A percentile compares a stretch with the other conserved stretches of the same genome.
These are phyloP conservation scores for Bradypus variegatus DNA, from an alignment of 2,797 vertebrate genomes.

Conservation along the genomic window DNA sequence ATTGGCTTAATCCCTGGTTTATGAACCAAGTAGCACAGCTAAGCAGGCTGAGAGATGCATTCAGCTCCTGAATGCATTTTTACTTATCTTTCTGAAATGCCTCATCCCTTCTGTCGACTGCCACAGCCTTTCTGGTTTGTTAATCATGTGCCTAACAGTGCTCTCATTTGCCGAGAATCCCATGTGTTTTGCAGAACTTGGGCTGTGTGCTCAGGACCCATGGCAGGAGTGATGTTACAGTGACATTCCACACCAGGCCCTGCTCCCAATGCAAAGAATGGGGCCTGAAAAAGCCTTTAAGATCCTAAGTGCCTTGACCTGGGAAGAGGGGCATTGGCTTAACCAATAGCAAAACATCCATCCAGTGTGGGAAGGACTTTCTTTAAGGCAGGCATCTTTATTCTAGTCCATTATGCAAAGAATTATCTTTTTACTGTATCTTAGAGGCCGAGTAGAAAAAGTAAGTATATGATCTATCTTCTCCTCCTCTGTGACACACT, in stretches of 20 bases:
- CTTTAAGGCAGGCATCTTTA: not conserved
- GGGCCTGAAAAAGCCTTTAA: not conserved
- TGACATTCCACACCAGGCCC: not conserved
- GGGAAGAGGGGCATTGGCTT: not conserved
- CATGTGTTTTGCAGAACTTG: not conserved
- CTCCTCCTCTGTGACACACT: not conserved
- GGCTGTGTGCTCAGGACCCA: not conserved
- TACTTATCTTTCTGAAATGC: conserved; percentile 60
- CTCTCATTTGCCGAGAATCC: not conserved
- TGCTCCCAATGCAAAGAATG: not conserved
- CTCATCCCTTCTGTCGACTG: conserved; percentile 16
- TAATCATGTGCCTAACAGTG: not conserved
- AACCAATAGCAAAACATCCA: not conserved
- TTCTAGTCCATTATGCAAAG: not conserved
- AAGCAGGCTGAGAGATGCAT: conserved; percentile 48
- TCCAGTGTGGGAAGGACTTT: not conserved
- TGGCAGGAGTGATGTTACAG: not conserved
- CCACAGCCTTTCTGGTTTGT: not conserved
- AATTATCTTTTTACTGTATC: not conserved
- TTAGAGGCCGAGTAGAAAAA: not conserved
- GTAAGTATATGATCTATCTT: not conserved
- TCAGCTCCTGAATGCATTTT: conserved; percentile 56
- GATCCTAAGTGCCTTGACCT: not conserved
- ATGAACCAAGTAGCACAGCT: conserved; percentile 57
- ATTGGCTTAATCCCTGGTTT: conserved; percentile 74